Base-by-base conservation (phyloP, 2,113 vertebrate species). In the Pelecanoides urinatrix region DNA sequence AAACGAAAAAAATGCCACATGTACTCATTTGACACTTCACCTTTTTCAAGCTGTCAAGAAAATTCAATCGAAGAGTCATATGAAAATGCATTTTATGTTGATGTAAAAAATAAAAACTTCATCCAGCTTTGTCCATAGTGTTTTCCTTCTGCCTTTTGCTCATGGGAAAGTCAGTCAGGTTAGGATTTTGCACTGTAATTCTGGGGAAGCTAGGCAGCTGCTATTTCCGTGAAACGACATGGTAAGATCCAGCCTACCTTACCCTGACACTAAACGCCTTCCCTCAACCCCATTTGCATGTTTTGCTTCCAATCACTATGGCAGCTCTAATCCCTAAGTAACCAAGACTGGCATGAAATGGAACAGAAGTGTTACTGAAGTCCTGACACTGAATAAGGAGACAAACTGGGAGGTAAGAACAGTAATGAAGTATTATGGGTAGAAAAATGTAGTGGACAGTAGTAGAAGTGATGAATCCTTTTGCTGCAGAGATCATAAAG, bases 1-100 rank as follows among this genome's bases (percentile, higher is more conserved):
- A 58, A 68, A 16, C 2, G 32, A 47, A 15, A 14, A n/a, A 53
- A 55, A 14, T 5, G 4, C 2, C 20, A 32, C 1, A 16, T 7
- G 15, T n/a, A 47, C 30, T 61, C 17, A 30, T 42, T 68, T 88
- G 19, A 11, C 30, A 34, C 7, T 86, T 62, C 0, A 2, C 0
- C 0, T 53, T 87, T 92, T 50, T n/a, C 42, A 74, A 44, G 1
- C 0, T 85, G 34, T 56, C 32, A 61, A 47, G 7, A 68, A 84
- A 61, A 74, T 47, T 74, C 7, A 55, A 5, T 40, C 4, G 13
- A 70, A 32, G 5, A 70, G 77, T 52, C 29, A 32, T 16, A 38
- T 13, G 45, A 62, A 80, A 45, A 23, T 56, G 8, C 8, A 34
- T 20, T 53, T 79, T 83, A 21, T 50, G 8, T 34, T 79, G 21